Conservation (phyloP, 2,113 vertebrate genomes). For the Aptenodytes patagonicus region DNA sequence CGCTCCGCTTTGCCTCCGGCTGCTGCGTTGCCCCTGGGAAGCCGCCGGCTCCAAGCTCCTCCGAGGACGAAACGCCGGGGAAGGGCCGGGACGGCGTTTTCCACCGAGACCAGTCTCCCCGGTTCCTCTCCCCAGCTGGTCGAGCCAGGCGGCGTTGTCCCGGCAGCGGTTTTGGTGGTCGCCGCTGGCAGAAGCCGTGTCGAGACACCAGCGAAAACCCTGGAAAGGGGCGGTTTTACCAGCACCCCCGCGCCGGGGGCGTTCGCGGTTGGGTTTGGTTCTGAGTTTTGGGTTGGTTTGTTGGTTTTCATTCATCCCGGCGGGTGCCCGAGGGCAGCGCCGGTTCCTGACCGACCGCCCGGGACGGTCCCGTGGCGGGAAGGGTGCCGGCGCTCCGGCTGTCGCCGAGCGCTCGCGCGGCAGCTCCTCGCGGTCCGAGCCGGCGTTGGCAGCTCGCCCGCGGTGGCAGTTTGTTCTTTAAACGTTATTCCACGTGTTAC, state of each 20-base stretch:
- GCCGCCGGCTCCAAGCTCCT: too few species aligned
- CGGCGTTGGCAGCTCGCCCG: neutral
- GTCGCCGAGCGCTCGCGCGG: accelerated
- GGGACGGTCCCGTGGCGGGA: neutral
- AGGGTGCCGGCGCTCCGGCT: neutral
- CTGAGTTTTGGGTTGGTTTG: neutral
- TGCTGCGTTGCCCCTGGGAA: neutral
- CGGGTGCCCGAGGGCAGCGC: neutral
- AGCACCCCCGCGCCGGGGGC: neutral
- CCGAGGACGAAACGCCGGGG: neutral
- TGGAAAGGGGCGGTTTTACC: neutral
- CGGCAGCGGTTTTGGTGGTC: neutral
- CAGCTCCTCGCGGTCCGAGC: neutral
- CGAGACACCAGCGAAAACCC: too few species aligned
- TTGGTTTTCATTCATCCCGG: neutral
- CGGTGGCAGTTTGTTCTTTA: neutral
- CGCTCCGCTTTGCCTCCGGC: neutral
- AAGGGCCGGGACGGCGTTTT: too few species aligned
- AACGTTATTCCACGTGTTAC: neutral
- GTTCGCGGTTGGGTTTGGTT: neutral
- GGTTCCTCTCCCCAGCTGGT: neutral
- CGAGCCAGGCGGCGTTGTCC: neutral
- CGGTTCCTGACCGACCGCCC: too few species aligned
- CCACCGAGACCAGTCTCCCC: neutral
- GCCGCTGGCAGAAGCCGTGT: neutral